A percentile compares a stretch with the other conserved stretches of the same genome.
Conservation (phyloP, 2,888 invertebrate genomes). For the Aporophyla lueneburgensis region DNA sequence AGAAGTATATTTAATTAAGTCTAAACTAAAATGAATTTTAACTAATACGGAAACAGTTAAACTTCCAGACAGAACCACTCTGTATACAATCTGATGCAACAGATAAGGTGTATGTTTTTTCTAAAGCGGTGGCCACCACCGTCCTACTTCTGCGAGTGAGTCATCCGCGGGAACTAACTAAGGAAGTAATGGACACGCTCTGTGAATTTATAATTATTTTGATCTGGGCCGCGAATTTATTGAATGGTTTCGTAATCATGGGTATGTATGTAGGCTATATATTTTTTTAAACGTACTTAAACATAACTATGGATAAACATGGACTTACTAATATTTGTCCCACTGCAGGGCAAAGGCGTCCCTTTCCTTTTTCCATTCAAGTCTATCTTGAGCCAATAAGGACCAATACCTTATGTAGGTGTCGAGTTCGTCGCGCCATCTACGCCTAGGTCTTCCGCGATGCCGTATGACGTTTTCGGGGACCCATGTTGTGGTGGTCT, state of each 20-base stretch:
- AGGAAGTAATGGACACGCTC: conserved; percentile 75
- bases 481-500: too few relatives aligned
- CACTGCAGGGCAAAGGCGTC: too few relatives aligned
- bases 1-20: too few relatives aligned
- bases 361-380: too few relatives aligned
- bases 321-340: too few relatives aligned
- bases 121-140: conserved; percentile 85
- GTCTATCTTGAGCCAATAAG: too few relatives aligned
- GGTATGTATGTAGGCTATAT: neutral
- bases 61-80: conserved; percentile 70
- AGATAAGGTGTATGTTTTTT: conserved; percentile 88
- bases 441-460: too few relatives aligned
- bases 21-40: neutral
- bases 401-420: too few relatives aligned
- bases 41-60: conserved; percentile 17
- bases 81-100: conserved; percentile 88
- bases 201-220: conserved; percentile 44
- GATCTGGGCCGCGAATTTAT: neutral
- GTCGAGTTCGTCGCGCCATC: too few relatives aligned
- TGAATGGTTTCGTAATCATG: neutral
- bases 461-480: too few relatives aligned
- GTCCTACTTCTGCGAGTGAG: conserved; percentile 86
- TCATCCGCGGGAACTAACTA: conserved; percentile 76
- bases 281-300: neutral
- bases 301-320: neutral